Percentiles rank a stretch among this genome's conserved stretches.
phyloP scores from a whole-genome alignment of 2,113 vertebrate genomes.

The Bambusicola thoracicus region DNA sequence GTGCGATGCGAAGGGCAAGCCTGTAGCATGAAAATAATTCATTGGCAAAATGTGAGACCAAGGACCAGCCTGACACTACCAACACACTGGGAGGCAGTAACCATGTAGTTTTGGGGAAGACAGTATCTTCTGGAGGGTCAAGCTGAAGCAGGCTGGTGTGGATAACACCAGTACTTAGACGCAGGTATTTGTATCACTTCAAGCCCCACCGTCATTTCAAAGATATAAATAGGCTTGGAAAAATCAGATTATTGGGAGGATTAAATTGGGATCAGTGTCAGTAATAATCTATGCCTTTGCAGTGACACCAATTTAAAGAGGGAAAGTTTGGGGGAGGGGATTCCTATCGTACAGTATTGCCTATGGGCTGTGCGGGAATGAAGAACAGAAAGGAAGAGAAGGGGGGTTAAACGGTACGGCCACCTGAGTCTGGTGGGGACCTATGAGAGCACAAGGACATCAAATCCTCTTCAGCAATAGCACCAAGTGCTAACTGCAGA shows the following conservation, averaged over 20 bases:
- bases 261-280: constrained; percentile 67
- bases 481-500: background rate
- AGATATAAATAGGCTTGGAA: constrained; percentile 68
- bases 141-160: background rate
- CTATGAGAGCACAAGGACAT: background rate
- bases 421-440: background rate
- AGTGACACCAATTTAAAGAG: background rate
- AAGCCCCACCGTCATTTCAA: constrained; percentile 46
- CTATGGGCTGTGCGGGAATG: background rate
- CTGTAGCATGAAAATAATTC: background rate
- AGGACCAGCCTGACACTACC: background rate
- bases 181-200: constrained; percentile 38
- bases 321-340: constrained; percentile 45
- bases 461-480: background rate
- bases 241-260: constrained; percentile 70
- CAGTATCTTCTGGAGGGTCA: background rate
- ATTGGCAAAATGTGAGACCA: background rate
- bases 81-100: background rate
- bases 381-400: background rate
- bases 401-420: background rate
- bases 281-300: constrained; percentile 53
- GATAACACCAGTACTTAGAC: background rate
- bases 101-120: background rate
- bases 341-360: background rate
- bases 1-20: background rate